phyloP scores from a whole-genome alignment of 2,113 vertebrate species.

The Ancistrus triradiatus region DNA sequence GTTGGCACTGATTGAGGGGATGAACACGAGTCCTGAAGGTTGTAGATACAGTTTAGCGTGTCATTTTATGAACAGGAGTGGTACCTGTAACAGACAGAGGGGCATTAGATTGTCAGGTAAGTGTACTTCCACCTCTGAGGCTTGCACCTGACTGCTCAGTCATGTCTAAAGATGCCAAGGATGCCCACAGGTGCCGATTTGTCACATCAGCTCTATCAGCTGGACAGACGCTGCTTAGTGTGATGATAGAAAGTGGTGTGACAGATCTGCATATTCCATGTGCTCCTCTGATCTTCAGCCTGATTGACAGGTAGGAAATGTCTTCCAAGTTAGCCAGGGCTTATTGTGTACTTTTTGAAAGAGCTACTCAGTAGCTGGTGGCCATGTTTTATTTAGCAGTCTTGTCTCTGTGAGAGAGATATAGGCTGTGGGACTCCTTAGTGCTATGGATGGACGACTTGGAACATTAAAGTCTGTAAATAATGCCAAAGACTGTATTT shows the following conservation, averaged over 20 bases:
- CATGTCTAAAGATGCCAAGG: conserved; percentile 15
- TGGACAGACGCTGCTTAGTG: conserved; percentile 6
- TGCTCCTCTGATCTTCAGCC: conserved; percentile 1
- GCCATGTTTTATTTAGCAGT: conserved; percentile 33
- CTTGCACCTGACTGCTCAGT: conserved; percentile 1
- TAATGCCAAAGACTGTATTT: conserved; percentile 1
- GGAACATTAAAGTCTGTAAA: conserved; percentile 21
- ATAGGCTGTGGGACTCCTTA: conserved; percentile 35
- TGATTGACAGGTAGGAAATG: conserved; percentile 43
- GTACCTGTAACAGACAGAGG: neutral
- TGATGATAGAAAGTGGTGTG: conserved; percentile 39
- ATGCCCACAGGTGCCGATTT: conserved; percentile 7
- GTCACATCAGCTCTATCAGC: conserved; percentile 29
- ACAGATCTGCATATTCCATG: conserved; percentile 32
- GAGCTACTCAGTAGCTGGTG: conserved; percentile 5
- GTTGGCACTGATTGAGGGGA: conserved; percentile 2
- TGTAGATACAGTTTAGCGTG: neutral
- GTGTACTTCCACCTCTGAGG: neutral
- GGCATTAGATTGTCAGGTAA: neutral
- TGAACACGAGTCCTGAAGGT: conserved; percentile 3
- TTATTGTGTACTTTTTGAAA: conserved; percentile 13
- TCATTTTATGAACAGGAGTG: neutral
- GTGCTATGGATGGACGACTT: neutral
- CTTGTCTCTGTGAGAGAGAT: conserved; percentile 20
- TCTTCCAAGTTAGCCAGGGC: conserved; percentile 4